Evolutionary conservation across 2,113 vertebrate genomes (phyloP).

Genomic region (Felis catus): DNA sequence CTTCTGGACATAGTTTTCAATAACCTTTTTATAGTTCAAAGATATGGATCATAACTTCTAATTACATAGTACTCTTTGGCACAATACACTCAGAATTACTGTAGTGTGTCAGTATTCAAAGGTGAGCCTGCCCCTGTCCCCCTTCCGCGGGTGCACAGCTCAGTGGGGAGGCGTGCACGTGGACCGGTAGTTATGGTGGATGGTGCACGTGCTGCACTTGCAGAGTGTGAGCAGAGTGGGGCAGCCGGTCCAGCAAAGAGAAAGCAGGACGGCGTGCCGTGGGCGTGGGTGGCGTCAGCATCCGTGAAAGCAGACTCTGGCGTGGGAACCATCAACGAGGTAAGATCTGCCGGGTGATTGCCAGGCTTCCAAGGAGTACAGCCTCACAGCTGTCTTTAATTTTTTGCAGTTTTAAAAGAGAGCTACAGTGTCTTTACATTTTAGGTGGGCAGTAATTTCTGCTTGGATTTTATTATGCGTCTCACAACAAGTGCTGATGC

Average conservation of each 20-base stretch:
- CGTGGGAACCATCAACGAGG: accelerated
- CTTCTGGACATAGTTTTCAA: neutral
- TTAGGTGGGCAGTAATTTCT: neutral
- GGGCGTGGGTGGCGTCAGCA: accelerated
- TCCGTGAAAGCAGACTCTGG: neutral
- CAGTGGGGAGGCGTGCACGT: neutral
- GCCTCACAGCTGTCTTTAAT: neutral
- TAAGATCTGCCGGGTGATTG: neutral
- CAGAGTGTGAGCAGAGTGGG: neutral
- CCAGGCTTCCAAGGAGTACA: neutral
- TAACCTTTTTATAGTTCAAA: neutral
- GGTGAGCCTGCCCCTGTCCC: neutral
- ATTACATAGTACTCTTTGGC: neutral
- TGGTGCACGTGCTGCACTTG: accelerated
- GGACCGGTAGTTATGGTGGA: neutral
- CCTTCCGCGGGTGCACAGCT: neutral
- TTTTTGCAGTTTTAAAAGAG: neutral
- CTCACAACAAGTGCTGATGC: neutral
- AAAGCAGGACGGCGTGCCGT: accelerated
- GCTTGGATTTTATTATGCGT: neutral
- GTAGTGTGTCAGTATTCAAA: neutral
- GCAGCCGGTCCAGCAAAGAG: accelerated
- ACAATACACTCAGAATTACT: neutral
- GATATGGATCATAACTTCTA: neutral
- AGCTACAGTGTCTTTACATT: neutral